Evolutionary conservation across 2,797 vertebrate species (phyloP), one percentile per base, ranked within the genome.

Genomic region (Notolabrus celidotus): DNA sequence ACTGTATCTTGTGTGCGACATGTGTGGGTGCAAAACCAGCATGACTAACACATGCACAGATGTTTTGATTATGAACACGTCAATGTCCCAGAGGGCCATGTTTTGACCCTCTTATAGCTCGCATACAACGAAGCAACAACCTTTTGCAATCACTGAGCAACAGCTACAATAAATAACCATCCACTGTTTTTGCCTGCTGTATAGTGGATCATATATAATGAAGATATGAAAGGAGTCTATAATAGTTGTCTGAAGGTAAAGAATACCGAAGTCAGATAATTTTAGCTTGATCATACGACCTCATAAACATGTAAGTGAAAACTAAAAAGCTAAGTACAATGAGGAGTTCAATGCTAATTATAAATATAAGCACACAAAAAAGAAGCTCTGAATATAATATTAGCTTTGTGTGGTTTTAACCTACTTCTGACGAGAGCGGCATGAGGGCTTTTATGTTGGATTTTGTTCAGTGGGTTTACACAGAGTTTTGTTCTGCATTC

Each of bases 41-140:
- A 69, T 78, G 83, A 86, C 82, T 86, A 87, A 90, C 87, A 85
- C 83, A 86, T 82, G 82, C 79, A 87, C 87, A 90, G 87, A 88
- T 88, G 88, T 86, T 84, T 55, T 67, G 74, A 62, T 78, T 57
- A 70, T 73, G 64, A 70, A 73, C 67, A 77, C 43, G 67, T 70
- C 77, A 57, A 59, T 83, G 77, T 83, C 71, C 67, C 85, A 70
- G 69, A 83, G 79, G 80, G 86, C 29, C 15, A 63, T 19, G 65
- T 39, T 84, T 79, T 84, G 82, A 89, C 87, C 89, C 88, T 65
- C 67, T 67, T 11, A 36, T 11, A 68, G 74, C 75, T 82, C 69
- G 73, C 53, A 69, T 71, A 27, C 38, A 78, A 78, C 86, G 49
- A 54, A 75, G 62, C 66, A 39, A 22, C 58, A 75, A 65, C 58